Evolutionary conservation across 2,113 vertebrate species (phyloP).

Genomic region (Psittacula cyanocephala): DNA sequence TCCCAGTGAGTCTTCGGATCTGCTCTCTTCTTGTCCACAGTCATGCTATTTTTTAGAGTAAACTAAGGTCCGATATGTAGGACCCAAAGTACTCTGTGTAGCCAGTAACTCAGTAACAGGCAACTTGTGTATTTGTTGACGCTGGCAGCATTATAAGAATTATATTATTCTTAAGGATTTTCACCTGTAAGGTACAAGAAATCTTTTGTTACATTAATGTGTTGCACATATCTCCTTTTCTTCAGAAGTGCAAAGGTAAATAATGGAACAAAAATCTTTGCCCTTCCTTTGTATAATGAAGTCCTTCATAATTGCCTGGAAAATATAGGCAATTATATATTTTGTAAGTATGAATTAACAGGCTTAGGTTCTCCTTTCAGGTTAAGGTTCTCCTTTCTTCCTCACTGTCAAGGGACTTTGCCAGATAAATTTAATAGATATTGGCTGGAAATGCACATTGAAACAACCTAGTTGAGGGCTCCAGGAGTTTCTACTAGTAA

Average conservation of each 20-base stretch:
- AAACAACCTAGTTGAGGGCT: neutral
- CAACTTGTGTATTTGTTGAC: neutral
- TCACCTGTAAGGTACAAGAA: neutral
- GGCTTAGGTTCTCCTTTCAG: neutral
- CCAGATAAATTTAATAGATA: neutral
- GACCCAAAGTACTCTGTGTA: neutral
- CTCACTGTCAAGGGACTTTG: neutral
- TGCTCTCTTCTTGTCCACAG: neutral
- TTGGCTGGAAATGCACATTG: neutral
- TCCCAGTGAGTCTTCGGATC: neutral
- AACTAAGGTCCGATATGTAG: neutral
- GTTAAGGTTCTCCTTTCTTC: neutral
- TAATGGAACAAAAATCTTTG: neutral
- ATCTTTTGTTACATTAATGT: neutral
- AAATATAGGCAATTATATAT: neutral
- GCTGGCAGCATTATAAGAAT: neutral
- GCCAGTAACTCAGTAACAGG: neutral
- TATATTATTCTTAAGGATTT: neutral
- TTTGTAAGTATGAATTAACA: neutral
- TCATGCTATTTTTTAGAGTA: neutral
- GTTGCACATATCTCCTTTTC: neutral
- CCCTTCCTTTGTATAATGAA: constrained; percentile 4
- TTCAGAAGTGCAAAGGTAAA: neutral
- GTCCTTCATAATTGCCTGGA: neutral
- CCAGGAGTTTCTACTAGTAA: neutral